A percentile compares a stretch with the other conserved stretches of the same genome.
These are phyloP conservation scores for Sthenelais limicola DNA, from an alignment of 2,888 invertebrate genomes.

Conservation along the genomic window DNA sequence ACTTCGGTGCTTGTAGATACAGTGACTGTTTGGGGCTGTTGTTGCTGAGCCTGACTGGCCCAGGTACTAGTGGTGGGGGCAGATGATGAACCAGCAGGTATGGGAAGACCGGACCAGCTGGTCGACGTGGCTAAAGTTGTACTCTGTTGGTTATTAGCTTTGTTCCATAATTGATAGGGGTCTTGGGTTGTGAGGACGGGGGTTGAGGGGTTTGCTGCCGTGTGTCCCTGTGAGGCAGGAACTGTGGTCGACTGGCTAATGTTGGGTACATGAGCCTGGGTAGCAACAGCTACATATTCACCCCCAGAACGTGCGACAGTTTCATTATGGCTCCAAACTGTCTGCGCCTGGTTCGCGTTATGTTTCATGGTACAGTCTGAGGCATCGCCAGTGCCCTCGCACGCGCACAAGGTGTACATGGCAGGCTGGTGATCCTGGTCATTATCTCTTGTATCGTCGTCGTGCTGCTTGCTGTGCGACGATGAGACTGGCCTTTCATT, in stretches of 20 bases:
- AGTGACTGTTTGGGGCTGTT: neutral
- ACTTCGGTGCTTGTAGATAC: neutral
- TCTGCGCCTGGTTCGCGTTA: neutral
- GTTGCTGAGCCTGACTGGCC: neutral
- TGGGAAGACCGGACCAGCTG: neutral
- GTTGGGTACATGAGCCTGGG: too few relatives aligned
- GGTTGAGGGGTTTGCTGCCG: neutral
- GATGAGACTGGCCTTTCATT: neutral
- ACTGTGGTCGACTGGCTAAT: neutral
- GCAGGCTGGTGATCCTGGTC: constrained; percentile 16
- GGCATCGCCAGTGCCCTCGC: constrained; percentile 25
- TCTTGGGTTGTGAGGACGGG: constrained; percentile 10
- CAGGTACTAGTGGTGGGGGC: constrained; percentile 20
- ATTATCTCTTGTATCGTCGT: neutral
- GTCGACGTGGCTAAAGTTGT: constrained; percentile 8
- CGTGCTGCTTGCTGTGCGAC: constrained; percentile 1
- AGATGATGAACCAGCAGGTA: neutral
- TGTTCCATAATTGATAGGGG: constrained; percentile 33
- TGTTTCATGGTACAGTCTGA: constrained; percentile 19
- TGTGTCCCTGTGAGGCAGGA: constrained; percentile 7
- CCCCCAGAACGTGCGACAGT: too few relatives aligned
- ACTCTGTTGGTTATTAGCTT: neutral
- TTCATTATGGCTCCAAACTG: constrained; percentile 28
- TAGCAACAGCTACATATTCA: constrained; percentile 4
- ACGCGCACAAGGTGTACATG: constrained; percentile 23